These are phyloP conservation scores for Akabosia matsudoensis DNA, from an alignment of 1,140 invertebrate genomes.

Conservation along the genomic window DNA sequence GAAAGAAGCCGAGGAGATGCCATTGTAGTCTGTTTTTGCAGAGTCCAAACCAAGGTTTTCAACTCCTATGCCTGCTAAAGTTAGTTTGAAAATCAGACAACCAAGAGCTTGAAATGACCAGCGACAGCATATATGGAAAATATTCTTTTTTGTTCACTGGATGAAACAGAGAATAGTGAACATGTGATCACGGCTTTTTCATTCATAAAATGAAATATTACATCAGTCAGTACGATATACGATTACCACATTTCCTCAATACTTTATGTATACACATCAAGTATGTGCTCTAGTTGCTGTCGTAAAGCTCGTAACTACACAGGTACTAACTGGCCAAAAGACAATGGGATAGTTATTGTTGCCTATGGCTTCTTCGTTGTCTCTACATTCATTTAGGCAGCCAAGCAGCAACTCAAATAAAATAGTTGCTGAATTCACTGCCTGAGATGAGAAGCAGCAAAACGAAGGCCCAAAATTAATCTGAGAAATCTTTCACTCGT, in stretches of 20 bases:
- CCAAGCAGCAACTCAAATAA: neutral
- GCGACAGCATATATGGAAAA: neutral
- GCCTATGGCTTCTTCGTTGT: neutral
- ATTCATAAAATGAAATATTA: conserved; percentile 41
- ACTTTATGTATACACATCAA: no score
- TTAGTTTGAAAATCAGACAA: no score
- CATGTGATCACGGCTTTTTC: conserved; percentile 41
- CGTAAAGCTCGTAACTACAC: neutral
- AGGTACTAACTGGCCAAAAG: no score
- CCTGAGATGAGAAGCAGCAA: neutral
- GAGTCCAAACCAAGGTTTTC: neutral
- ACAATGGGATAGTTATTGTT: no score
- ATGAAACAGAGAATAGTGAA: conserved; percentile 19
- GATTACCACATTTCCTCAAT: neutral
- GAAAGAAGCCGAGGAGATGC: neutral
- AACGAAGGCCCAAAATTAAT: neutral
- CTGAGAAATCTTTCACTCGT: conserved; percentile 3
- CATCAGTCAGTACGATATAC: conserved; percentile 15
- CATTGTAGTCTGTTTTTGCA: neutral
- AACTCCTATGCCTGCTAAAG: neutral
- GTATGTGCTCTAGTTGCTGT: neutral
- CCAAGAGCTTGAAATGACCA: no score
- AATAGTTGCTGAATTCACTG: neutral
- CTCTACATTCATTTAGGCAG: neutral
- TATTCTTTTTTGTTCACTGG: neutral